A percentile compares a stretch with the other conserved stretches of the same genome.
Evolutionary conservation across 2,797 vertebrate genomes (phyloP).

Genomic region (Oreochromis grahami): DNA sequence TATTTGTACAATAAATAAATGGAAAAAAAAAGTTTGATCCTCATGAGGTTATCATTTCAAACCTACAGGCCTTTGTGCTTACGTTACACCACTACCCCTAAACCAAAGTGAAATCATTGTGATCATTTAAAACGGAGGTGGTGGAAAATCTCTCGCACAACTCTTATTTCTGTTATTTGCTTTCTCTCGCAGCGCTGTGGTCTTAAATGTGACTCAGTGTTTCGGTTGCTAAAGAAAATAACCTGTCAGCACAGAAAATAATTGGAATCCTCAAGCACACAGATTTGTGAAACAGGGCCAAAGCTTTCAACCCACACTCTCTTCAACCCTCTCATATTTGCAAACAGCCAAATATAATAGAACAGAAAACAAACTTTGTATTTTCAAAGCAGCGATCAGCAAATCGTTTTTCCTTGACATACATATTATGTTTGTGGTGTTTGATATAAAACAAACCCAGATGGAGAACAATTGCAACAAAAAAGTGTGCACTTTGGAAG

Average conservation of each 20-base stretch:
- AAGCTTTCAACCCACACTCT: conserved; percentile 21
- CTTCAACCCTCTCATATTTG: background rate
- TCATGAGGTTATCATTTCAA: background rate
- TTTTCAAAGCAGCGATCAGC: conserved; percentile 3
- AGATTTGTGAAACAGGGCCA: conserved; percentile 37
- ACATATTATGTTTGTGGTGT: background rate
- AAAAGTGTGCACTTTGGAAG: background rate
- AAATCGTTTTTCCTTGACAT: background rate
- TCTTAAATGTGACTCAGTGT: conserved; percentile 54
- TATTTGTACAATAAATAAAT: background rate
- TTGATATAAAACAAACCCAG: background rate
- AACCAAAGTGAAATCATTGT: background rate
- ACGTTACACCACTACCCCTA: background rate
- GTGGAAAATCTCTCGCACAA: background rate
- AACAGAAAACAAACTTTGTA: background rate
- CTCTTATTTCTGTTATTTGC: conserved; percentile 14
- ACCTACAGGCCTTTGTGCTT: background rate
- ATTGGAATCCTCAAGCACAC: conserved; percentile 50
- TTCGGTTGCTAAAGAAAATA: conserved; percentile 48
- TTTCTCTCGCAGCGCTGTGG: conserved; percentile 14
- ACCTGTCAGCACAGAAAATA: conserved; percentile 60
- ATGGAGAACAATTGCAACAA: background rate
- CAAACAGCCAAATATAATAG: background rate
- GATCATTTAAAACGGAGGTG: background rate
- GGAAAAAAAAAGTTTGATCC: background rate